These are phyloP conservation scores for Drosophila gaucha DNA, from an alignment of 2,888 invertebrate genomes.

Conservation along the genomic window DNA sequence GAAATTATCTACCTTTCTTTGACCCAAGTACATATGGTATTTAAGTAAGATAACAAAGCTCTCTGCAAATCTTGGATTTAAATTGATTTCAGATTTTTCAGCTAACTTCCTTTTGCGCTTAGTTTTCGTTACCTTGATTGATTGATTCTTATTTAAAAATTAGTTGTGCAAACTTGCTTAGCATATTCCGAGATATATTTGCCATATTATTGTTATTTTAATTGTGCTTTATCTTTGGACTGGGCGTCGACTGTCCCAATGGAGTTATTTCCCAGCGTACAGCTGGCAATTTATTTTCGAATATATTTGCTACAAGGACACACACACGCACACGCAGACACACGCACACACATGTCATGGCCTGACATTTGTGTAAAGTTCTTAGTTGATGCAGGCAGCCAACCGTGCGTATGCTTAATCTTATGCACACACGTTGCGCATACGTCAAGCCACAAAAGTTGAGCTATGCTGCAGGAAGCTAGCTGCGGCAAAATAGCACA, in stretches of 20 bases:
- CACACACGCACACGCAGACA: background rate
- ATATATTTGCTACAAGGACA: conserved; percentile 22
- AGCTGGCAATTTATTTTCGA: conserved; percentile 46
- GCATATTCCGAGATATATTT: conserved; percentile 29
- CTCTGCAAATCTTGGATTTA: no score
- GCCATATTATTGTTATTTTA: conserved; percentile 31
- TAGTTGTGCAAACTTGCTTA: conserved; percentile 17
- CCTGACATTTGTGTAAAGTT: conserved; percentile 49
- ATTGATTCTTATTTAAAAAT: conserved; percentile 42
- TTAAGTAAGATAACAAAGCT: no score
- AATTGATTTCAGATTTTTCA: background rate
- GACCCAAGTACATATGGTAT: no score
- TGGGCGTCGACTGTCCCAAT: conserved; percentile 10
- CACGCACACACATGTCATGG: conserved; percentile 19
- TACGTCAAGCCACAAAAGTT: conserved; percentile 76
- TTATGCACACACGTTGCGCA: conserved; percentile 62
- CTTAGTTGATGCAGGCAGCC: conserved; percentile 32
- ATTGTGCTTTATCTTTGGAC: conserved; percentile 36
- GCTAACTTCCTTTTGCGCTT: background rate
- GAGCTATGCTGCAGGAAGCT: conserved; percentile 45
- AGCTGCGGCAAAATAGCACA: conserved; percentile 26
- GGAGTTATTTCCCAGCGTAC: conserved; percentile 31
- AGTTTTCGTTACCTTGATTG: conserved; percentile 25
- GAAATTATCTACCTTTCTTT: no score
- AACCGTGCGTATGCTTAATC: conserved; percentile 73